Evolutionary conservation across 2,113 vertebrate species (phyloP).

Genomic region (Marcusenius ussheri): DNA sequence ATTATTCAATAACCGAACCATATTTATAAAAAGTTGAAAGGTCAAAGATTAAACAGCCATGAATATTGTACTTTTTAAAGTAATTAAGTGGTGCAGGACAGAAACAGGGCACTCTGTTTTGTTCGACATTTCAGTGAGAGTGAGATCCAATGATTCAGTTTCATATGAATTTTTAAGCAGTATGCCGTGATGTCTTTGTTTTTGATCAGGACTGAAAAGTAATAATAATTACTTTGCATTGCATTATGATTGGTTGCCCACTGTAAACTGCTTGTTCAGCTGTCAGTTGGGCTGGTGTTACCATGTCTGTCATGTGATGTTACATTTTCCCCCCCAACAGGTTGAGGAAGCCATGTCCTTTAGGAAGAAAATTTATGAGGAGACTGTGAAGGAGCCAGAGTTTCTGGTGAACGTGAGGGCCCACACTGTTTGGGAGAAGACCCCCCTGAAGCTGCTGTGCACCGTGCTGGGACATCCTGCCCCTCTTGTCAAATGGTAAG

Average conservation of each 20-base stretch:
- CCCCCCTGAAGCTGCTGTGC: slow-evolving; percentile 82
- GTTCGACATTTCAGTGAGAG: neutral
- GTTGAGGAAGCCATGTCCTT: slow-evolving; percentile 64
- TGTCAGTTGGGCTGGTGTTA: neutral
- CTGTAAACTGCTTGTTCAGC: too few relatives aligned
- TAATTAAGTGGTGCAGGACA: neutral
- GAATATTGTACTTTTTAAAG: neutral
- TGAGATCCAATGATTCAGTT: neutral
- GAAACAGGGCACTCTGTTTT: neutral
- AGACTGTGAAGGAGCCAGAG: slow-evolving; percentile 74
- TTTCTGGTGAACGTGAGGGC: slow-evolving; percentile 80
- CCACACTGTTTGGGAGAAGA: slow-evolving; percentile 90
- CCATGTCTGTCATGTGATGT: neutral
- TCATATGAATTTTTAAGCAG: neutral
- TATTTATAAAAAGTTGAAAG: neutral
- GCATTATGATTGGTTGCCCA: neutral
- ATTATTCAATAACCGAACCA: neutral
- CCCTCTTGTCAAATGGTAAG: slow-evolving; percentile 90
- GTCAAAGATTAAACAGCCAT: neutral
- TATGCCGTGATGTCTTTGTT: neutral
- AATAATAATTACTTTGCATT: neutral
- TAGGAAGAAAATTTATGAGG: slow-evolving; percentile 56
- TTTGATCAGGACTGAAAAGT: neutral
- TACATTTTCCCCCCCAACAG: slow-evolving; percentile 43
- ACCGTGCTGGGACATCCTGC: slow-evolving; percentile 82